Percentiles rank a stretch among this genome's conserved stretches.
Evolutionary conservation across 1,140 invertebrate genomes (phyloP).

Genomic region (Leptinotarsa defecta): DNA sequence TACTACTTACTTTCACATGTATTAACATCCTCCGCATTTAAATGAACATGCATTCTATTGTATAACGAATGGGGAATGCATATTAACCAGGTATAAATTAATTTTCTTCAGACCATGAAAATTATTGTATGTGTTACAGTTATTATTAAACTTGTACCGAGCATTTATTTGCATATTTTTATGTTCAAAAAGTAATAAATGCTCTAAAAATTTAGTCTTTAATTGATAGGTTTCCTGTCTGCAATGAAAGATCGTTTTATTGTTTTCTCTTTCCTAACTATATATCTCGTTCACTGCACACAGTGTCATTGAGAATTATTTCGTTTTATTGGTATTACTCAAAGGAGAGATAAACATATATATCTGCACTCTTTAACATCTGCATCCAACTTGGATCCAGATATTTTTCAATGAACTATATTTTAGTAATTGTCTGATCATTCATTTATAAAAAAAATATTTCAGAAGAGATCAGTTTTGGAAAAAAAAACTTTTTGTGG

Average conservation of each 20-base stretch:
- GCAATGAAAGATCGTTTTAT: not conserved
- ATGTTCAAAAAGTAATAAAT: conserved; percentile 3
- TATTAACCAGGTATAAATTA: conserved; percentile 15
- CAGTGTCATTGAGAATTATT: not conserved
- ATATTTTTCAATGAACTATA: too few relatives aligned
- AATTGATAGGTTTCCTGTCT: conserved; percentile 15
- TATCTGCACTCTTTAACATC: too few relatives aligned
- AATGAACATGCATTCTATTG: conserved; percentile 4
- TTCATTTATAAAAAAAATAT: too few relatives aligned
- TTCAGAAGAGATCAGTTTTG: too few relatives aligned
- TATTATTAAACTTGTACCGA: not conserved
- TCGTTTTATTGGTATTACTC: not conserved
- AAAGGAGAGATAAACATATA: not conserved
- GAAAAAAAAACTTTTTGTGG: too few relatives aligned
- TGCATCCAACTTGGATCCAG: too few relatives aligned
- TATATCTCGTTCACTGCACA: too few relatives aligned
- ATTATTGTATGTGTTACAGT: conserved; percentile 2
- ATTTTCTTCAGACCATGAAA: conserved; percentile 17
- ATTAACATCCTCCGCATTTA: conserved; percentile 7
- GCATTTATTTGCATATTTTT: conserved; percentile 5
- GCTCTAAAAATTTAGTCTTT: not conserved
- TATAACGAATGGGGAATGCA: not conserved
- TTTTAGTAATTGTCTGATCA: too few relatives aligned
- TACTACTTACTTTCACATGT: conserved; percentile 1
- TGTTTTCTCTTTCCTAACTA: too few relatives aligned